phyloP scores from a whole-genome alignment of 35 echinoderm and acorn worm species.

The Lytechinus pictus region DNA sequence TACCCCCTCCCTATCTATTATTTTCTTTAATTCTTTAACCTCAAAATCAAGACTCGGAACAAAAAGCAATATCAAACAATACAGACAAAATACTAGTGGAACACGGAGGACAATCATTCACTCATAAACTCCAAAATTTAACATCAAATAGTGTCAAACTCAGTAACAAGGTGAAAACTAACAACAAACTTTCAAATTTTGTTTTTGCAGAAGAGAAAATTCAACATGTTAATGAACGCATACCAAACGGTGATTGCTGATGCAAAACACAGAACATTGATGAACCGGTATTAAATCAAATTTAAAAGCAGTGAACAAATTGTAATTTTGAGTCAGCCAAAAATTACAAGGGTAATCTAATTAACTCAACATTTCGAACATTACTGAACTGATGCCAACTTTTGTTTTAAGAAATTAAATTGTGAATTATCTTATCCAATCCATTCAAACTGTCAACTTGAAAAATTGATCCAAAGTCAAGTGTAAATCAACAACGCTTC shows the following conservation, averaged over 20 bases:
- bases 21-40: background rate
- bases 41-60: background rate
- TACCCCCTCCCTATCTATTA: background rate
- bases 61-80: conserved; percentile 8
- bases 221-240: background rate
- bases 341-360: background rate
- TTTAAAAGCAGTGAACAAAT: background rate
- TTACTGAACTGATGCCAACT: background rate
- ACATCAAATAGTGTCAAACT: background rate
- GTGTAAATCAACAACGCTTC: background rate
- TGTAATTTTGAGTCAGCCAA: background rate
- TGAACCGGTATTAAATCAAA: background rate
- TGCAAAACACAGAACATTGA: background rate
- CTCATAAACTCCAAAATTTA: background rate
- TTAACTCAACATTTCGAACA: background rate
- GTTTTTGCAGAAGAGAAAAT: background rate
- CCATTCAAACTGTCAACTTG: background rate
- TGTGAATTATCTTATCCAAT: background rate
- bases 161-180: background rate
- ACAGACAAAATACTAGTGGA: conserved; percentile 3
- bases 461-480: background rate
- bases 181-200: background rate
- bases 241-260: background rate
- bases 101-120: conserved; percentile 1
- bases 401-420: background rate